phyloP scores from a whole-genome alignment of 2,888 invertebrate species.

The Sarcophaga carnaria region DNA sequence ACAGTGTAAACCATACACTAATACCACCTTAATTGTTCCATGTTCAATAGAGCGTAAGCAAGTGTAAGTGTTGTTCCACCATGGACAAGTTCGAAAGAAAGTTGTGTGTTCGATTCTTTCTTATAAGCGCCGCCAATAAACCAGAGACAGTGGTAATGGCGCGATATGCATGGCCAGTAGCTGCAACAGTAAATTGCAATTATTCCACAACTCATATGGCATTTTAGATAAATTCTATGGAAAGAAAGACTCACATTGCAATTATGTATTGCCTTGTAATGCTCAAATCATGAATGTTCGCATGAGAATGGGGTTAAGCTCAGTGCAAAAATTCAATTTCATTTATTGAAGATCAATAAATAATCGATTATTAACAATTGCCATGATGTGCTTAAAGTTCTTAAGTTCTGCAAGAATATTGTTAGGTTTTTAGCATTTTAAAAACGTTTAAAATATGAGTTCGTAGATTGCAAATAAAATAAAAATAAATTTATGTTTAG shows the following conservation, averaged over 20 bases:
- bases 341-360: not conserved
- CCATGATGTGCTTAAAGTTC: too few relatives aligned
- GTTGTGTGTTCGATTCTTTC: not conserved
- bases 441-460: too few relatives aligned
- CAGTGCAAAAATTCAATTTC: not conserved
- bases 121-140: not conserved
- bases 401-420: too few relatives aligned
- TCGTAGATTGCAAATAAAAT: too few relatives aligned
- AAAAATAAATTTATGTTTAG: too few relatives aligned
- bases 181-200: conserved; percentile 26
- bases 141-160: not conserved
- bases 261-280: conserved; percentile 7
- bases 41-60: not conserved
- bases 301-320: conserved; percentile 28
- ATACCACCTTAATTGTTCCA: conserved; percentile 32
- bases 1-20: not conserved
- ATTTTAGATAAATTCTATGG: conserved; percentile 37
- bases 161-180: not conserved
- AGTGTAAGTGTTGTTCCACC: conserved; percentile 27
- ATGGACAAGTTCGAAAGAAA: conserved; percentile 23
- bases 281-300: conserved; percentile 16
- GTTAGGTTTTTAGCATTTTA: too few relatives aligned
- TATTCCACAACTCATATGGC: conserved; percentile 23
- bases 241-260: not conserved
- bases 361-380: too few relatives aligned